phyloP scores from a whole-genome alignment of 2,888 invertebrate species.

The Epinotia brunnichana region DNA sequence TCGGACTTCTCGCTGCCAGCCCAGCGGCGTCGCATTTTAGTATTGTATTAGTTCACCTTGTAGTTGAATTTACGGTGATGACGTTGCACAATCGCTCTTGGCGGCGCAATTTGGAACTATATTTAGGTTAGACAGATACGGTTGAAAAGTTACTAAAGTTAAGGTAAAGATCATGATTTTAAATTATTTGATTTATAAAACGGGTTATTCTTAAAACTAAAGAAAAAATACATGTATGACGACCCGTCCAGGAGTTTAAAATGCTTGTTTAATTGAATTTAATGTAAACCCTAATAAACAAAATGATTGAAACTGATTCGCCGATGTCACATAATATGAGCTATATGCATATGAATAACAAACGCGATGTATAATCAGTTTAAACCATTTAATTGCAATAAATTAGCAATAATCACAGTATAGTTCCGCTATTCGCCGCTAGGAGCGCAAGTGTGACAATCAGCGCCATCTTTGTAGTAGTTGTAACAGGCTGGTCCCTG shows the following conservation, averaged over 20 bases:
- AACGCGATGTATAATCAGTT: background rate
- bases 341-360: too few species aligned
- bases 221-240: too few species aligned
- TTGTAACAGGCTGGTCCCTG: conserved; percentile 77
- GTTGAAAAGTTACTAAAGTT: background rate
- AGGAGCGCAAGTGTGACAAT: conserved; percentile 17
- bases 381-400: background rate
- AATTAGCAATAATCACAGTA: background rate
- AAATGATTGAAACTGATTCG: background rate
- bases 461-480: conserved; percentile 57
- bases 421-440: conserved; percentile 3
- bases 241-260: too few species aligned
- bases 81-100: conserved; percentile 7
- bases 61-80: conserved; percentile 24
- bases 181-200: too few species aligned
- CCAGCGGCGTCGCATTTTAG: conserved; percentile 29
- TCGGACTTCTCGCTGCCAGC: conserved; percentile 1
- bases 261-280: too few species aligned
- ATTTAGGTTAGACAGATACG: background rate
- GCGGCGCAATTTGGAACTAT: background rate
- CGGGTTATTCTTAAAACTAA: too few species aligned
- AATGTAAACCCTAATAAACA: too few species aligned
- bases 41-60: conserved; percentile 33
- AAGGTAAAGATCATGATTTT: too few species aligned
- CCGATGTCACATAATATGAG: background rate